These are phyloP conservation scores for Laupala kohalensis DNA, from an alignment of 1,140 invertebrate species.

Conservation along the genomic window DNA sequence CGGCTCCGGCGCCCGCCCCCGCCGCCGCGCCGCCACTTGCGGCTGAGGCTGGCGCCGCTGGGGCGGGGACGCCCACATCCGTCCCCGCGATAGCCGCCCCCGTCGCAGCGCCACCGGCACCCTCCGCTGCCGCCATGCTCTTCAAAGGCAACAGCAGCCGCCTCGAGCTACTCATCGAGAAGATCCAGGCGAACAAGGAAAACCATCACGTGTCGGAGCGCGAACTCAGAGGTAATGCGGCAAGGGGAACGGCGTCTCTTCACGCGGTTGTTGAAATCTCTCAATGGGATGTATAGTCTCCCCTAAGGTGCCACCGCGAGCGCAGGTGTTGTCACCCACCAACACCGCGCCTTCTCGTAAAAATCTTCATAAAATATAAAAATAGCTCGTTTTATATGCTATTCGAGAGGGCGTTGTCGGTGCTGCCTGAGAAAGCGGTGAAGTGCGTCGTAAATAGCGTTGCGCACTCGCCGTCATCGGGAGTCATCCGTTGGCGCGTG, in stretches of 20 bases:
- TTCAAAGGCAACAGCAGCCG: slow-evolving; percentile 69
- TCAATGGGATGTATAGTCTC: too few species aligned
- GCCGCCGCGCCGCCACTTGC: too few species aligned
- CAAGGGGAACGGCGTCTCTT: neutral
- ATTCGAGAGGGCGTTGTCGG: neutral
- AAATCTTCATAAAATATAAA: neutral
- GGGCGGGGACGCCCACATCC: too few species aligned
- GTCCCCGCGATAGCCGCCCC: too few species aligned
- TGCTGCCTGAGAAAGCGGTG: neutral
- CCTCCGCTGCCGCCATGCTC: slow-evolving; percentile 42
- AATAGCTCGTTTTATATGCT: neutral
- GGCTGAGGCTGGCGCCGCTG: too few species aligned
- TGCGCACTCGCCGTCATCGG: too few species aligned
- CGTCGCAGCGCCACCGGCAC: too few species aligned
- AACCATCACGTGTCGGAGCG: slow-evolving; percentile 28
- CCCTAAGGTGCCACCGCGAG: neutral
- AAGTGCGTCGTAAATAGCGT: neutral
- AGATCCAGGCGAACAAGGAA: slow-evolving; percentile 68
- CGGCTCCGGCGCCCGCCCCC: too few species aligned
- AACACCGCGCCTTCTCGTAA: neutral
- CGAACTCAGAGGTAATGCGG: slow-evolving; percentile 33
- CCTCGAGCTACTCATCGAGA: slow-evolving; percentile 65
- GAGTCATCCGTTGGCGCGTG: too few species aligned
- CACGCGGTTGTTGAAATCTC: neutral
- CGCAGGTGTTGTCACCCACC: neutral